phyloP scores from a whole-genome alignment of 2,888 invertebrate genomes.

The Lucinisca nassula region DNA sequence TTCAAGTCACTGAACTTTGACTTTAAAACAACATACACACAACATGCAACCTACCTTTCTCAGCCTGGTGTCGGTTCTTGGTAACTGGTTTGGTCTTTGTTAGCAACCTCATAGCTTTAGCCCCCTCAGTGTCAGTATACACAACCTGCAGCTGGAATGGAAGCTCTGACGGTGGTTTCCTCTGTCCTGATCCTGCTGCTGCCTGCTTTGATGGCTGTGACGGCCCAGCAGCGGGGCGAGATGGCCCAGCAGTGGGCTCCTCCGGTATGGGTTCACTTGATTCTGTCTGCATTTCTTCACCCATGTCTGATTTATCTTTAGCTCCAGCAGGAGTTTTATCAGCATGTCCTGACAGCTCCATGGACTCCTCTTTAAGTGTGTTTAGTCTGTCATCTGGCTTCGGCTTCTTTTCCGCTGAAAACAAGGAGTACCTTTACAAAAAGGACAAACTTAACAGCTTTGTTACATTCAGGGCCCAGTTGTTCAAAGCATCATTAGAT shows the following conservation, averaged over 20 bases:
- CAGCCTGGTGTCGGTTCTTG: constrained; percentile 79
- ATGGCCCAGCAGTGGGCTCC: constrained; percentile 2
- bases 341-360: not conserved
- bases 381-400: not conserved
- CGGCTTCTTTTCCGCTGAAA: not conserved
- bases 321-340: not conserved
- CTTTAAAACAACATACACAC: no score
- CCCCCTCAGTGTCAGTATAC: constrained; percentile 86
- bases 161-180: constrained; percentile 61
- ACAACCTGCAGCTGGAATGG: constrained; percentile 86
- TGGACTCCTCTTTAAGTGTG: not conserved
- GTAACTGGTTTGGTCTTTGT: constrained; percentile 84
- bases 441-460: not conserved
- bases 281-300: not conserved
- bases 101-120: constrained; percentile 84
- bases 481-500: no score
- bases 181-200: not conserved
- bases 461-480: no score
- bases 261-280: not conserved
- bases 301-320: not conserved
- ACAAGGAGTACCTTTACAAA: not conserved
- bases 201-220: constrained; percentile 2
- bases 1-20: no score
- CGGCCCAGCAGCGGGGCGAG: constrained; percentile 11
- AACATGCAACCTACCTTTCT: constrained; percentile 84